A percentile compares a stretch with the other conserved stretches of the same genome.
Conservation (phyloP, 2,888 invertebrate species). For the Parnassius mnemosyne region DNA sequence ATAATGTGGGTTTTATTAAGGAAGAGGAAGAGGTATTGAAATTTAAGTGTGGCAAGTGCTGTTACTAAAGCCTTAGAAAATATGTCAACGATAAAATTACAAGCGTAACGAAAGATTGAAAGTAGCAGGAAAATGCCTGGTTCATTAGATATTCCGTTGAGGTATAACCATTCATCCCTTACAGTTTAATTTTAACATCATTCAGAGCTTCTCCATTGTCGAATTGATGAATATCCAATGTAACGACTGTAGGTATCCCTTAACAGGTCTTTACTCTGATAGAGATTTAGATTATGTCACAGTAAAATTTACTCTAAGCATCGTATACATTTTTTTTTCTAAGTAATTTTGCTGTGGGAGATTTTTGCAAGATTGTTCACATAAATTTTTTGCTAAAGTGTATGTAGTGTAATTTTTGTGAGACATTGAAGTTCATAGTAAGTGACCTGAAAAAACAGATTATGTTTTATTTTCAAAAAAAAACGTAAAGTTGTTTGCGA, state of each 20-base stretch:
- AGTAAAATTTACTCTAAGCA: conserved; percentile 8
- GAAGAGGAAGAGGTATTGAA: too few relatives aligned
- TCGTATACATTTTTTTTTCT: too few relatives aligned
- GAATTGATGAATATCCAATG: conserved; percentile 28
- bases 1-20: too few relatives aligned
- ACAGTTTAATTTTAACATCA: conserved; percentile 27
- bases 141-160: conserved; percentile 27
- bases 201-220: conserved; percentile 26
- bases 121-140: conserved; percentile 16
- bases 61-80: not conserved
- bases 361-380: too few relatives aligned
- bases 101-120: conserved; percentile 15
- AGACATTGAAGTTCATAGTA: too few relatives aligned
- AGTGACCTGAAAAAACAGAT: too few relatives aligned
- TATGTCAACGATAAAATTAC: conserved; percentile 14
- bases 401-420: too few relatives aligned
- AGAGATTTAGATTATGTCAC: conserved; percentile 25
- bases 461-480: too few relatives aligned
- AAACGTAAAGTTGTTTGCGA: too few relatives aligned
- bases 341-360: too few relatives aligned
- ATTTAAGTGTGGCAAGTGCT: too few relatives aligned
- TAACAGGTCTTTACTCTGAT: conserved; percentile 23
- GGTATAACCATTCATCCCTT: conserved; percentile 26
- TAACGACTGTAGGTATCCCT: conserved; percentile 21
- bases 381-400: too few relatives aligned